phyloP scores from a whole-genome alignment of 2,888 invertebrate genomes.

The Belgica antarctica region DNA sequence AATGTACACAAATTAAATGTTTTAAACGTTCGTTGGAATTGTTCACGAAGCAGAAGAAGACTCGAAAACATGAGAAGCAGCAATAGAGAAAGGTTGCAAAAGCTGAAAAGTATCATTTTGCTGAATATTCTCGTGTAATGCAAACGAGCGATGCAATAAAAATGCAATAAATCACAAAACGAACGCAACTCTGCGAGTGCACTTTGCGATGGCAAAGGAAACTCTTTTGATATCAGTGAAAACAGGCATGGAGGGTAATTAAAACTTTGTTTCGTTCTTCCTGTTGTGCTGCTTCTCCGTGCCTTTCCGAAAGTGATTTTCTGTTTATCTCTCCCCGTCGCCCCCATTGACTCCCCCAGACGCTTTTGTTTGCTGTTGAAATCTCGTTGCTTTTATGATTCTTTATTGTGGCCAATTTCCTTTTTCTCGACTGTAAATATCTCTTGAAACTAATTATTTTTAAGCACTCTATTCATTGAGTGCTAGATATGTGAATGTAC shows the following conservation, averaged over 20 bases:
- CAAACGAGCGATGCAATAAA: conserved; percentile 40
- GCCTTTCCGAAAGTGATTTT: conserved; percentile 14
- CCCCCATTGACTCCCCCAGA: too few relatives aligned
- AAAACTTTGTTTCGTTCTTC: conserved; percentile 41
- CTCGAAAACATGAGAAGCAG: neutral
- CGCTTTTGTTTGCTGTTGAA: neutral
- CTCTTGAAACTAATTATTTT: conserved; percentile 31
- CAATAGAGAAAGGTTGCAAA: conserved; percentile 11
- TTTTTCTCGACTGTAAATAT: conserved; percentile 18
- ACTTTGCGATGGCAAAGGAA: conserved; percentile 19
- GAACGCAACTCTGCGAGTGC: conserved; percentile 17
- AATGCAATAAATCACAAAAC: conserved; percentile 42
- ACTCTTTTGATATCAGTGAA: conserved; percentile 19
- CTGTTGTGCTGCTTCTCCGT: conserved; percentile 21
- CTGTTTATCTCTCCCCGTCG: too few relatives aligned
- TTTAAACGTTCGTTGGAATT: conserved; percentile 11
- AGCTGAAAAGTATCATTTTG: neutral
- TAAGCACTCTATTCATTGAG: conserved; percentile 21
- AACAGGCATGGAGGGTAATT: conserved; percentile 35
- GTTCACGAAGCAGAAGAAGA: neutral
- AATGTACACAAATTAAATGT: conserved; percentile 7
- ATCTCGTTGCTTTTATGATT: neutral
- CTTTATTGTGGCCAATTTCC: conserved; percentile 11
- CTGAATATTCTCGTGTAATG: conserved; percentile 24
- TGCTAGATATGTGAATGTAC: conserved; percentile 15